Base-by-base conservation (phyloP, 2,113 vertebrate species). In the Pipra filicauda region DNA sequence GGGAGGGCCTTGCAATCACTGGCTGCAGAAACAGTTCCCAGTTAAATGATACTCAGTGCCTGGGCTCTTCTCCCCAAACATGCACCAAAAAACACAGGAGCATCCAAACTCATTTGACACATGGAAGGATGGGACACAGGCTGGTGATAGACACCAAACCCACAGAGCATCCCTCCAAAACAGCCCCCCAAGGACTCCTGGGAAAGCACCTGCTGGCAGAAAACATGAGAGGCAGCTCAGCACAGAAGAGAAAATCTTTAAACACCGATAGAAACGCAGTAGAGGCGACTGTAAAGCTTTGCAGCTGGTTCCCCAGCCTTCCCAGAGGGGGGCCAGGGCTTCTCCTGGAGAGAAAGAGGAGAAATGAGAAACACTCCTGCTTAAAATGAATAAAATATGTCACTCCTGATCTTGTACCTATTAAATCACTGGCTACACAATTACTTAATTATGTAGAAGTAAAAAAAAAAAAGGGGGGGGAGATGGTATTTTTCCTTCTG, bases 381-480 rank as follows among this genome's bases (percentile, higher is more conserved):
- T 96, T 92, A 94, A 97, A 97, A 97, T 92, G 96, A 98, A 97
- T 96, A 97, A 97, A 98, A 97, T 93, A 77, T 97, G 97, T 97
- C 98, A 96, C 93, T 97, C 91, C 95, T 97, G 96, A 96, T 95
- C 92, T 94, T 95, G 93, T 96, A 97, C 88, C 97, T 96, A 96
- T 97, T 98, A 98, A 97, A 98, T 97, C 96, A 96, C 91, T 95
- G 97, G 97, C 97, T 98, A 97, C 82, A 96, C 96, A 98, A 98
- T 97, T 97, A 97, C 95, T 97, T 97, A 98, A 98, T 98, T 98
- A 97, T 96, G 96, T 65, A 89, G 92, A 54, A 71, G 82, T 55
- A 30, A 69, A 76, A 59, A 70, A 20, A 2, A 46, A 58, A 35
- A 12, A 8, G 66, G 71, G 52, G 85, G 85, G 12, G 0, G 15